Evolutionary conservation across 2,888 invertebrate genomes (phyloP).

Genomic region (Acronicta alni): DNA sequence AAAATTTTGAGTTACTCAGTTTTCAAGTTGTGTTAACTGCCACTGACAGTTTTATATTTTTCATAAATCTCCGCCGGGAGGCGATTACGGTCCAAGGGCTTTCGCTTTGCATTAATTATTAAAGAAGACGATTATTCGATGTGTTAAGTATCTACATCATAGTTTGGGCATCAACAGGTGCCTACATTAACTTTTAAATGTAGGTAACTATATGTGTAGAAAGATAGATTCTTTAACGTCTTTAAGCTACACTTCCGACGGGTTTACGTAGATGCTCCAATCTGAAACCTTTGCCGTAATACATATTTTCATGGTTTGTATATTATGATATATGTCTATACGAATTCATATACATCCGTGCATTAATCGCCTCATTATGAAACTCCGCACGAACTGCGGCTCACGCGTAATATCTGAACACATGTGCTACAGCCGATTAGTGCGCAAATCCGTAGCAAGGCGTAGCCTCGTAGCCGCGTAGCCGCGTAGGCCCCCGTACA

Average conservation of each 20-base stretch:
- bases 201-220: too few species aligned
- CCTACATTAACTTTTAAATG: neutral
- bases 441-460: slow-evolving; percentile 37
- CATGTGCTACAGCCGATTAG: slow-evolving; percentile 43
- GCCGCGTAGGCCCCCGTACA: slow-evolving; percentile 27
- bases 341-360: slow-evolving; percentile 6
- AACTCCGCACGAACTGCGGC: slow-evolving; percentile 50
- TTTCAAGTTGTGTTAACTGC: slow-evolving; percentile 59
- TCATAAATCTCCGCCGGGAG: slow-evolving; percentile 58
- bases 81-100: slow-evolving; percentile 35
- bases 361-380: slow-evolving; percentile 56
- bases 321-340: neutral
- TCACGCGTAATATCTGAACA: slow-evolving; percentile 37
- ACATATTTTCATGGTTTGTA: neutral
- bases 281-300: neutral
- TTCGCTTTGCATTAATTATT: slow-evolving; percentile 45
- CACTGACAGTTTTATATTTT: slow-evolving; percentile 66
- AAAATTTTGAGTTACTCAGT: slow-evolving; percentile 10
- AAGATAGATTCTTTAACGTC: too few species aligned
- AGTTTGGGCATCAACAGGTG: slow-evolving; percentile 28
- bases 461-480: slow-evolving; percentile 33
- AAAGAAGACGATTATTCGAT: slow-evolving; percentile 31
- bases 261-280: neutral
- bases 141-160: slow-evolving; percentile 11
- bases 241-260: neutral